Percentiles rank a stretch among this genome's conserved stretches.
These are phyloP conservation scores for Sisyra terminalis DNA, from an alignment of 2,888 invertebrate genomes.

Conservation along the genomic window DNA sequence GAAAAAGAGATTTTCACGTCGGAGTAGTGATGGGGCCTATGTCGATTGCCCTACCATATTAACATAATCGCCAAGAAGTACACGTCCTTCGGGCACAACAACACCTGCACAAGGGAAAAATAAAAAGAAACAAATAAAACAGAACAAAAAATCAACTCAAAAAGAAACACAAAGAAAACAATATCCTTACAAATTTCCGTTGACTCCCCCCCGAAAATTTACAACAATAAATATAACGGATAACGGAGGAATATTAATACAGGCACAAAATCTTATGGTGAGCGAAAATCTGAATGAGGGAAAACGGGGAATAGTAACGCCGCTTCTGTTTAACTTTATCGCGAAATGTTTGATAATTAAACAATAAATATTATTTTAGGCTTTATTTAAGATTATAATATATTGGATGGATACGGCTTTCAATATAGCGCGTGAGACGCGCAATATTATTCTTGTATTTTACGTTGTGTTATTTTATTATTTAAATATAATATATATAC, in stretches of 20 bases:
- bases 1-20: neutral
- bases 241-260: neutral
- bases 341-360: too few relatives aligned
- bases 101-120: constrained; percentile 13
- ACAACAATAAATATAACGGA: neutral
- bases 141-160: constrained; percentile 15
- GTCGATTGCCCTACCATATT: constrained; percentile 35
- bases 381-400: too few relatives aligned
- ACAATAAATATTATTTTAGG: too few relatives aligned
- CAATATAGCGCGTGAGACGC: too few relatives aligned
- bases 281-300: too few relatives aligned
- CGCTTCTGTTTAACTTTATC: too few relatives aligned
- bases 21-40: constrained; percentile 14
- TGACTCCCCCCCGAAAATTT: neutral
- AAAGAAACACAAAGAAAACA: constrained; percentile 35
- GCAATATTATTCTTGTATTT: too few relatives aligned
- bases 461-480: too few relatives aligned
- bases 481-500: too few relatives aligned
- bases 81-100: constrained; percentile 43
- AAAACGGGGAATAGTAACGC: too few relatives aligned
- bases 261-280: too few relatives aligned
- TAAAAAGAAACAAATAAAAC: constrained; percentile 26
- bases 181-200: constrained; percentile 28
- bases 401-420: too few relatives aligned
- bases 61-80: constrained; percentile 44